phyloP scores from a whole-genome alignment of 2,888 invertebrate genomes.

The Phymatocera aterrima region DNA sequence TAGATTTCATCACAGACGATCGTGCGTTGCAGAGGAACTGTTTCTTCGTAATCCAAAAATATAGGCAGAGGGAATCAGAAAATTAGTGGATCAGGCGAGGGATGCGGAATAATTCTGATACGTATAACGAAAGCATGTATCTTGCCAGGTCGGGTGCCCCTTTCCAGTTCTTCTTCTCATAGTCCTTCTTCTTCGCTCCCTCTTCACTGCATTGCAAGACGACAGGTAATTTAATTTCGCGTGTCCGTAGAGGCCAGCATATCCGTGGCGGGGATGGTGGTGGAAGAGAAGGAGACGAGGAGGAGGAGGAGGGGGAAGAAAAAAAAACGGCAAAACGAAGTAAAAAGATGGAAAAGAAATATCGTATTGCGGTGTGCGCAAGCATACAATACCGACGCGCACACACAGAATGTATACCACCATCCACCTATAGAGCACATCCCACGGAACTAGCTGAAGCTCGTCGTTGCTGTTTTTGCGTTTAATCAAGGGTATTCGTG shows the following conservation, averaged over 20 bases:
- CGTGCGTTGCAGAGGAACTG: no score
- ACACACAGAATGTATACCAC: background rate
- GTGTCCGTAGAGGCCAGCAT: conserved; percentile 1
- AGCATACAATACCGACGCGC: background rate
- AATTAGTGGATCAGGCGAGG: no score
- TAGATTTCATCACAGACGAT: no score
- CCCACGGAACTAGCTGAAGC: background rate
- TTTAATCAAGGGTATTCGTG: conserved; percentile 74
- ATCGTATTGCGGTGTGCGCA: background rate
- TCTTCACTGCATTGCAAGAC: background rate
- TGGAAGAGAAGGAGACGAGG: background rate
- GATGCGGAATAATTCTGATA: no score
- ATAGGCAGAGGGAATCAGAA: no score
- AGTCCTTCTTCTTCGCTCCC: background rate
- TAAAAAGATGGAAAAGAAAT: background rate
- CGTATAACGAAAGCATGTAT: no score
- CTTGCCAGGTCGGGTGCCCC: no score
- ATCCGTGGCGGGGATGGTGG: background rate
- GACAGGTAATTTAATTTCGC: conserved; percentile 38
- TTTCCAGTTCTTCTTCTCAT: background rate
- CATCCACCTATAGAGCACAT: conserved; percentile 1
- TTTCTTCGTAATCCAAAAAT: no score
- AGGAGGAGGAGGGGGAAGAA: background rate
- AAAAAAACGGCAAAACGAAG: background rate
- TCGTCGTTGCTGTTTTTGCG: conserved; percentile 63